Evolutionary conservation across 2,113 vertebrate genomes (phyloP).

Genomic region (Centropus bengalensis): DNA sequence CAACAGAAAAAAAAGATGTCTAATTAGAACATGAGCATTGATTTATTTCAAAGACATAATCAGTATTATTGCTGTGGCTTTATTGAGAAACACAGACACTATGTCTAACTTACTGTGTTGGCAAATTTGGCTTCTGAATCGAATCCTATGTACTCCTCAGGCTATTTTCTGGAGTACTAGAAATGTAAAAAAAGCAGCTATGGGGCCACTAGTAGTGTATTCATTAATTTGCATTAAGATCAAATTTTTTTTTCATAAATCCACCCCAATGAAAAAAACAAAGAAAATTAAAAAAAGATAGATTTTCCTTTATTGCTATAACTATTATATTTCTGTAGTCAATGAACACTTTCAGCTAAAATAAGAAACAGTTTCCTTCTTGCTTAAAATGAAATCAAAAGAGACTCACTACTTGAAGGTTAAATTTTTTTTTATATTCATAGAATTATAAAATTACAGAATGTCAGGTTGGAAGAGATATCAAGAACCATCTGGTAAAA

Average conservation of each 20-base stretch:
- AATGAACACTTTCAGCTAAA: background rate
- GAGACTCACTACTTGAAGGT: background rate
- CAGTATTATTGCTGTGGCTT: background rate
- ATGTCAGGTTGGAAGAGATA: too few species aligned
- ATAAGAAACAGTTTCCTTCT: background rate
- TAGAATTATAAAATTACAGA: too few species aligned
- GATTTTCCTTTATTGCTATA: background rate
- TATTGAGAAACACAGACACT: background rate
- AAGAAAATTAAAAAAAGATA: background rate
- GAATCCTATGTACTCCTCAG: background rate
- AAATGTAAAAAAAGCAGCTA: background rate
- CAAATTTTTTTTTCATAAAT: background rate
- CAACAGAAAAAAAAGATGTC: background rate
- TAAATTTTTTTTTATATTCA: background rate
- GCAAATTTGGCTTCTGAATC: background rate
- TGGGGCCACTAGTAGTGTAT: background rate
- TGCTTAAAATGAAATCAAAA: background rate
- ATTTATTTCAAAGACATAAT: background rate
- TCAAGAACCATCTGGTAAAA: too few species aligned
- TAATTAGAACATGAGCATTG: background rate
- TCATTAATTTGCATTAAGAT: background rate
- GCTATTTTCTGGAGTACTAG: background rate
- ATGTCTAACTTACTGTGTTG: background rate
- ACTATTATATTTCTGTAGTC: background rate
- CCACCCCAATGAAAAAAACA: background rate